Conservation (phyloP, 2,888 invertebrate genomes). For the Mechanitis mazaeus region DNA sequence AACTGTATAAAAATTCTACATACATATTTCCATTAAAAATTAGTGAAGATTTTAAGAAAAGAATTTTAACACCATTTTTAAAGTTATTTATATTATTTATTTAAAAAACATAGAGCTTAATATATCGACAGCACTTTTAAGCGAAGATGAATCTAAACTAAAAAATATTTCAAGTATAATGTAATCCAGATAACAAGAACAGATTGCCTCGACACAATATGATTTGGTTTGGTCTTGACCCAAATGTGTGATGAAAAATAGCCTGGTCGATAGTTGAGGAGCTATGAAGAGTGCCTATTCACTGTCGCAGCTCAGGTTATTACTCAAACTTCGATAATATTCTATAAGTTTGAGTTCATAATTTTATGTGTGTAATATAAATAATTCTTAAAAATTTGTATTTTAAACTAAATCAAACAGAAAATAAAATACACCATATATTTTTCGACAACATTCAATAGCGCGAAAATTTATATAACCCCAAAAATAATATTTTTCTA, state of each 20-base stretch:
- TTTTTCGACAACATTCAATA: no score
- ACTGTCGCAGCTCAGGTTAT: background rate
- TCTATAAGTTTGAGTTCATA: background rate
- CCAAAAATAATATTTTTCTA: no score
- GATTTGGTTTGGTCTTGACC: conserved; percentile 25
- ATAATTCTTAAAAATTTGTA: no score
- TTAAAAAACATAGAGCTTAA: background rate
- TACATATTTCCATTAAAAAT: no score
- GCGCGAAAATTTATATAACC: no score
- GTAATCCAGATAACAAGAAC: conserved; percentile 13
- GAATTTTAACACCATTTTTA: no score
- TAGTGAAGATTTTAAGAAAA: no score
- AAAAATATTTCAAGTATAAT: background rate
- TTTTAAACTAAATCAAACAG: no score
- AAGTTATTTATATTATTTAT: no score
- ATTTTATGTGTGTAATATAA: no score
- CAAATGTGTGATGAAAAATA: conserved; percentile 16
- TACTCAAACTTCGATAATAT: background rate
- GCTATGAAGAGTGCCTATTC: background rate
- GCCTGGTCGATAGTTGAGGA: conserved; percentile 11
- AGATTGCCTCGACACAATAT: conserved; percentile 24
- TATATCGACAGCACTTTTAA: background rate
- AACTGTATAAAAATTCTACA: no score
- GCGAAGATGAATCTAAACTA: background rate
- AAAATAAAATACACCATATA: no score